Evolutionary conservation across 1,140 invertebrate species (phyloP), one percentile per base, ranked within the genome.

Genomic region (Druon quercuslanigerum): DNA sequence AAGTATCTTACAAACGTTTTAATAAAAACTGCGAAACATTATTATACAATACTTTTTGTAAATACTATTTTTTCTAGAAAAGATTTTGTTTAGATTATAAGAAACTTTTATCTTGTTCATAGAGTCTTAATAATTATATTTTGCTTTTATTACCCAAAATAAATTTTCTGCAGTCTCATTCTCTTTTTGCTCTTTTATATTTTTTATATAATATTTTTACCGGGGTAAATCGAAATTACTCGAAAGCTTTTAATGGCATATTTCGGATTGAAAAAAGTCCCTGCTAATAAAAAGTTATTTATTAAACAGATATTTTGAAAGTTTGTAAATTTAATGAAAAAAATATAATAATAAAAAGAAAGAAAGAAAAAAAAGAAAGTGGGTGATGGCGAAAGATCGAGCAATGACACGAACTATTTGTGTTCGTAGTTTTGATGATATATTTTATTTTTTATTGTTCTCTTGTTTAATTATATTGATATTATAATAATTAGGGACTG

Each of bases 371-470:
- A 71, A 73, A 70, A 76, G 74, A 56, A 78, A 33, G 9, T 13
- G 76, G 51, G 75, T 79, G 25, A 66, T 33, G 40, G 57, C 57
- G 57, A 66, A 66, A 33, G 25, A 33, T 66, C 40, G 57, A 66
- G 25, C 57, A 66, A 66, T 25, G 57, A 40, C 12, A 66, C 57
- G 57, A 66, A 66, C 25, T 25, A 25, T 12, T 76, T 79, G 60
- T 80, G 81, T 82, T 82, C 81, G 74, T 76, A 76, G 40, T 80
- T 74, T 80, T 80, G 60, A 82, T 71, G 72, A 77, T 79, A 82
- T 82, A 82, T 82, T 79, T 82, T 82, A 82, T 82, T 82, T 79
- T 82, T 73, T 80, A 80, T 75, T 82, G 78, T 81, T 81, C 77
- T 79, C 19, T 83, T 76, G 73, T 74, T 83, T 77, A 79, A 71